Base-by-base conservation (phyloP, 2,888 invertebrate genomes). In the Lithophane leautieri region DNA sequence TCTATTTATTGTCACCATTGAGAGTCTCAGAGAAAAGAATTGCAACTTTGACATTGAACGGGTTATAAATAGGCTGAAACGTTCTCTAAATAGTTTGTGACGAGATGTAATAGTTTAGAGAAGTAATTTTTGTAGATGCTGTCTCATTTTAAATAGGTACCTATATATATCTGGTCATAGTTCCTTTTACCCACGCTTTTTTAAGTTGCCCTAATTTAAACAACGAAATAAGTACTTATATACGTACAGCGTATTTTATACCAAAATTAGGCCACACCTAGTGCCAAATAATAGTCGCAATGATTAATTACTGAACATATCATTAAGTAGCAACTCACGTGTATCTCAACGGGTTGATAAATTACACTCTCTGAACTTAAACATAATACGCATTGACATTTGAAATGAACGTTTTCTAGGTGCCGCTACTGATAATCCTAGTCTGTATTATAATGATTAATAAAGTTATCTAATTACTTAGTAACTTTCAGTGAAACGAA, bases 21-120 rank as follows among this genome's bases (percentile, higher is more conserved):
- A 81, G 75, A 85, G 65, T 84, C 77, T 86, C 19, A 70, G 56
- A 54, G 34, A 65, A 78, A 72, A 70, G 47, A 70, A 78, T 72
- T 60, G 73, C n/a, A 73, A 42, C 68, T 72, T 73, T 85, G 89
- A 86, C 88, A 89, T 86, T 89, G 88, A 84, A 83, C 69, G 69
- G n/a, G 69, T 65, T 71, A 75, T 50, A 78, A 83, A 79, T 78
- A 83, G 70, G 34, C 50, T 69, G 67, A 76, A 70, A 54, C 65
- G 63, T 62, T 66, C 34, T 67, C 52, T 56, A n/a, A 77, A 66
- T 67, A 54, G 44, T 73, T 70, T 7, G 58, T 62, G 52, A 73
- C 19, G 28, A 56, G 44, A 81, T 42, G 56, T 65, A 62, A 66
- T 66, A 66, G 74, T 58, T 65, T 50, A 12, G 12, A 50, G 28